Evolutionary conservation across 53 echinoderm and acorn worm species (phyloP), one percentile per base, ranked within the genome.

Genomic region (Antedon mediterranea): DNA sequence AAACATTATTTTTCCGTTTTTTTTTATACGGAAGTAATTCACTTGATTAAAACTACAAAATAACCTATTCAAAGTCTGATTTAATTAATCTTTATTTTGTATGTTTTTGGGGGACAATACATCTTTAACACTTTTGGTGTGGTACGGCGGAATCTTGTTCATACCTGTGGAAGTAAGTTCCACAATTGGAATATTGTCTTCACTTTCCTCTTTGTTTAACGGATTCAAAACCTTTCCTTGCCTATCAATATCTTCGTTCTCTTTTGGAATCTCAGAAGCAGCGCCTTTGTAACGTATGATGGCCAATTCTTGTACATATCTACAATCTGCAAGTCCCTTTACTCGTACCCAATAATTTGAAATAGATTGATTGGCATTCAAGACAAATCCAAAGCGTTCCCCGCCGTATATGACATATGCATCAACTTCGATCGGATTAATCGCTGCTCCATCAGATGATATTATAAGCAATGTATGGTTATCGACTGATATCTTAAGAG

Each of bases 271-370:
- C 30, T 44, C 72, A 30, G 32, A 74, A 33, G 27, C 72, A 32
- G 94, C 85, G 29, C 94, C 94, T 6, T 82, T 77, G 81, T 94
- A 94, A 18, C 83, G 77, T 3, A 94, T 43, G 23, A 94, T 72
- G 15, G 90, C 94, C 27, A 94, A 70, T 77, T 93, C 93, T 73
- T 93, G 90, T 13, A 74, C 77, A 44, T 23, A 73, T 0, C 33
- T 43, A 28, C 88, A 88, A 44, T 88, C 88, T 14, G 82, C 89
- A 1, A 89, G 85, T 43, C 88, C 93, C 32, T 88, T 84, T 30
- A 90, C 92, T 27, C 88, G 78, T 81, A 98, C 72, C 90, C 90
- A 88, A 78, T 98, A 98, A 75, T 86, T 93, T 30, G 74, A 90
- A 13, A 98, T 82, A 27, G 84, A 13, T 43, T 85, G 80, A 29